Base-by-base conservation (phyloP, 2,797 vertebrate genomes). In the Alectoris magna region DNA sequence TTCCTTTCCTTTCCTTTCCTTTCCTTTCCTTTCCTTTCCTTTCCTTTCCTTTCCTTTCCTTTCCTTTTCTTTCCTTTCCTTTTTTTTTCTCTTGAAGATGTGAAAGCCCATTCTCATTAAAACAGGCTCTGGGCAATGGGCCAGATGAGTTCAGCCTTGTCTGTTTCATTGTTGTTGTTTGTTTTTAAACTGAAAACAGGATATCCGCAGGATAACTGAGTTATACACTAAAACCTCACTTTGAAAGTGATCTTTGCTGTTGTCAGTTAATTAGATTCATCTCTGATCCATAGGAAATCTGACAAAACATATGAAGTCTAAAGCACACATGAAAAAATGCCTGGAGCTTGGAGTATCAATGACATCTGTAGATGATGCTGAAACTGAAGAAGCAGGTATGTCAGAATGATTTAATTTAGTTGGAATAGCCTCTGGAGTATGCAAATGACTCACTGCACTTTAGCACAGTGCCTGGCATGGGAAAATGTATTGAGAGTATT, bases 241-340 rank as follows among this genome's bases (percentile, higher is more conserved):
- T 75, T 62, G 26, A 91, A 66, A 73, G 36, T 73, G 72, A 56
- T 89, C 31, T 85, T 79, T 70, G 59, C 79, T 90, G 31, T 85
- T 84, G 39, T 88, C 72, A 15, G 0, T 92, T 97, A 79, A 96
- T 96, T 79, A 78, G n/a, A 55, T 63, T 75, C 60, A 92, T 93
- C 70, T 95, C 78, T 91, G 64, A 81, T 78, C 86, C 72, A 22
- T 18, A 99, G 99, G 99, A 98, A 99, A 99, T 97, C 98, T 99
- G 96, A 99, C 99, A 12, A 99, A 99, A 97, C 99, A 99, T 98
- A 99, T 99, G 99, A 99, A 99, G 97, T 99, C 99, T 41, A 99
- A 99, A 98, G 99, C 99, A 96, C 99, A 99, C 94, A 99, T 99
- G 98, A 99, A 99, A 97, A 99, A 99, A 98, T 99, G 99, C 97